Percentiles rank a stretch among this genome's conserved stretches.
These are phyloP conservation scores for Hystrix cristata DNA, from an alignment of 2,113 vertebrate species.

Conservation along the genomic window DNA sequence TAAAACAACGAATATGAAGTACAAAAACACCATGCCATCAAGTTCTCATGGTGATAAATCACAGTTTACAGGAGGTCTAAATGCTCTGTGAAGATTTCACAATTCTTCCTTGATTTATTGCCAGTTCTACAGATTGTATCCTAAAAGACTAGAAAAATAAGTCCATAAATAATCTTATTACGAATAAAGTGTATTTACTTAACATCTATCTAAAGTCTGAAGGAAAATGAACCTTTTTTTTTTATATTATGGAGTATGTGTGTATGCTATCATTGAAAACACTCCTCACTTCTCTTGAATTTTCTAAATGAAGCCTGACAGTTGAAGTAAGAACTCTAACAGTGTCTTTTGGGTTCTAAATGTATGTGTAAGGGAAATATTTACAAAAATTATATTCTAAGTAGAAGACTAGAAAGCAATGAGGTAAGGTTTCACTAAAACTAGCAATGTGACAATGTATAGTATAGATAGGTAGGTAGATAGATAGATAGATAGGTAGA, in stretches of 20 bases:
- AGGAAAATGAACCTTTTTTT: not conserved
- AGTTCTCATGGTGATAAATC: conserved; percentile 49
- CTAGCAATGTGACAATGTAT: not conserved
- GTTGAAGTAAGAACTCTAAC: not conserved
- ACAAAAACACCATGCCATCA: not conserved
- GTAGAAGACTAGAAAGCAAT: not conserved
- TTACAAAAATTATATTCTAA: not conserved
- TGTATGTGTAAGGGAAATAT: not conserved
- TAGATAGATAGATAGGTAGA: not conserved
- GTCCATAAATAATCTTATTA: conserved; percentile 46
- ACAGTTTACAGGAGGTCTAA: not conserved
- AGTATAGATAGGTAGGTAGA: not conserved
- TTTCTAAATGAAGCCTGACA: not conserved
- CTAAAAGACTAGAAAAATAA: conserved; percentile 38
- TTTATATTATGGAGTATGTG: not conserved
- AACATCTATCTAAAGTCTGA: not conserved
- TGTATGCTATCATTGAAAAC: not conserved
- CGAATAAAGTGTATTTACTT: conserved; percentile 56
- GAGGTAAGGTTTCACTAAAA: not conserved
- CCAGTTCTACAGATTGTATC: not conserved
- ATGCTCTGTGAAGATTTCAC: not conserved
- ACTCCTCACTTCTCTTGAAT: not conserved
- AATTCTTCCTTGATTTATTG: conserved; percentile 55
- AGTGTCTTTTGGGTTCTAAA: not conserved
- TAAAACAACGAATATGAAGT: conserved; percentile 29